Base-by-base conservation (phyloP, 1,140 invertebrate species). In the Drosophila burlai region DNA sequence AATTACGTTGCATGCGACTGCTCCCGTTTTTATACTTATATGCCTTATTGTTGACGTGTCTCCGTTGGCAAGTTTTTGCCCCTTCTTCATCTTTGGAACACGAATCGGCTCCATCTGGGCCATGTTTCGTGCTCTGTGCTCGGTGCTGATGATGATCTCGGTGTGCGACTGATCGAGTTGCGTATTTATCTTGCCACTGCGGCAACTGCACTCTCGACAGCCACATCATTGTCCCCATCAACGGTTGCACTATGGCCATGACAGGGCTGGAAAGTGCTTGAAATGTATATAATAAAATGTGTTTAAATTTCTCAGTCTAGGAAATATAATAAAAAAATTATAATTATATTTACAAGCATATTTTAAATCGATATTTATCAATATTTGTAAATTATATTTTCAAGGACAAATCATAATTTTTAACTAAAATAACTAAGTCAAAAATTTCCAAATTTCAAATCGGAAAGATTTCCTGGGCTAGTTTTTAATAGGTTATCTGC, bases 1-100 rank as follows among this genome's bases (percentile, higher is more conserved):
- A 89, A 89, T 89, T 90, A 89, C 81, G 85, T 85, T 89, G 85
- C 85, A 90, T 79, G 81, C 55, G 71, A 46, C 72, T 89, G 85
- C 85, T 89, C 85, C 85, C 85, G 85, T 89, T 89, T 89, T 89
- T 84, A 84, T 81, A 52, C 50, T 34, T 34, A 57, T 40, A 38
- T 24, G 77, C 73, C 85, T 77, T 74, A 76, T 81, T 74, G 84
- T 76, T 90, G 85, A 87, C 84, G 84, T 89, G 77, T 84, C 85
- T 84, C 74, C 55, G 61, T 78, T 83, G 69, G 66, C 46, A 54
- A 57, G 43, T 62, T 47, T 74, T 76, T 57, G 42, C 45, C 57
- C 45, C 52, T 45, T 63, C 50, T 21, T 59, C 61, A 68, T 26
- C 24, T 42, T 15, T 34, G 34, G 16, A 21, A 29, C 49, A 36